These are phyloP conservation scores for Aphaenogaster ashmeadi DNA, from an alignment of 1,140 invertebrate species.

Conservation along the genomic window DNA sequence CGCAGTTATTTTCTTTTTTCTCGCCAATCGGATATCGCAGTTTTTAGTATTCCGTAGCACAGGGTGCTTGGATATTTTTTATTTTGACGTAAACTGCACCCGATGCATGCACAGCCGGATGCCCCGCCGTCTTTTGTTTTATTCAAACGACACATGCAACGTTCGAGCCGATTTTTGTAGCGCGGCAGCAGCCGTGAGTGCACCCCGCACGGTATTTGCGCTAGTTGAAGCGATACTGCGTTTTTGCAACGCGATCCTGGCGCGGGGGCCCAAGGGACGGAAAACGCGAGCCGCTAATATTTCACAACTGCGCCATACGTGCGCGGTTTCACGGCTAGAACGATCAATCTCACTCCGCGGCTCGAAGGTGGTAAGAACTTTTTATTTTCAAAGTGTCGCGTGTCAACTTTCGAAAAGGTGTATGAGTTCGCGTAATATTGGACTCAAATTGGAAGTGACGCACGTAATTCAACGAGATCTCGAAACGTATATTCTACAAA, in stretches of 20 bases:
- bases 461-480: neutral
- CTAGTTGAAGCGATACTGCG: slow-evolving; percentile 22
- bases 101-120: slow-evolving; percentile 1
- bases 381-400: slow-evolving; percentile 47
- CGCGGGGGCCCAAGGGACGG: slow-evolving; percentile 28
- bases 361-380: slow-evolving; percentile 46
- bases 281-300: slow-evolving; percentile 57
- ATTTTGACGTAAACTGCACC: slow-evolving; percentile 48
- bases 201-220: neutral
- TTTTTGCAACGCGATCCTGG: slow-evolving; percentile 57
- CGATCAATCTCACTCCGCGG: slow-evolving; percentile 60
- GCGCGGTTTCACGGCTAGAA: slow-evolving; percentile 36
- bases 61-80: slow-evolving; percentile 22
- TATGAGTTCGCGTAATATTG: neutral
- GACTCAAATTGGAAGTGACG: slow-evolving; percentile 12
- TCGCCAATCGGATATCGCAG: neutral
- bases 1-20: too few relatives aligned
- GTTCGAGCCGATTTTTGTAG: slow-evolving; percentile 46
- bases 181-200: slow-evolving; percentile 8
- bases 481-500: neutral
- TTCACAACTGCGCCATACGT: slow-evolving; percentile 46
- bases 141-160: slow-evolving; percentile 50
- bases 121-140: slow-evolving; percentile 39
- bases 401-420: slow-evolving; percentile 47
- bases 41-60: slow-evolving; percentile 6